Base-by-base conservation (phyloP, 2,113 vertebrate species). In the Anolis carolinensis region DNA sequence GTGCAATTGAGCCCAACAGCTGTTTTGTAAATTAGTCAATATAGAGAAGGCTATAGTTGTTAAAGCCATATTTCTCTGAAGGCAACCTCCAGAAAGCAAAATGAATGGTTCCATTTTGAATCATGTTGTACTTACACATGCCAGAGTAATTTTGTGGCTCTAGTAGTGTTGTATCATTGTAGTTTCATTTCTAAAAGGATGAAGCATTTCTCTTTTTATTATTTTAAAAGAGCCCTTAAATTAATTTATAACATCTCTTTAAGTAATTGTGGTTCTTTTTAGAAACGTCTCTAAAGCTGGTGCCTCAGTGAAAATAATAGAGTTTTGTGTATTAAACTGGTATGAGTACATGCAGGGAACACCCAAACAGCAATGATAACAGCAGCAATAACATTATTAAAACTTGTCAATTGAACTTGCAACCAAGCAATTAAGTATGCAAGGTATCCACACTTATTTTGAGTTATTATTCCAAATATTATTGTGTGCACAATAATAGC, bases 391-490 rank as follows among this genome's bases (percentile, higher is more conserved):
- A 30, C n/a, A 0, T 80, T 67, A 36, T 27, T 59, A 25, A n/a
- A 25, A 16, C 72, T 89, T 77, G 65, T 82, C 5, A 62, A 68
- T 67, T n/a, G 83, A 72, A 5, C 36, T 9, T 70, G 65, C 52
- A 81, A 79, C 86, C 91, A 87, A 87, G 89, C 48, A 20, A 70
- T 79, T 80, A 78, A 59, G 2, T 55, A 62, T n/a, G 32, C 27
- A 27, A 52, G 13, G n/a, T 39, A 13, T 44, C 32, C n/a, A 44
- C 55, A n/a, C 62, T 81, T 77, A 4, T 8, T 16, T 81, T 65
- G 32, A 34, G 76, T 1, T 52, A 62, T 70, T 86, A 81, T 39
- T n/a, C 55, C 50, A 5, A 82, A 6, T 14, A 30, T 85, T 77
- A 13, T 55, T 67, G 65, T 0, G 0, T 5, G 11, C 87, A 78